Conservation (phyloP, 2,797 vertebrate species). For the Euthynnus affinis region DNA sequence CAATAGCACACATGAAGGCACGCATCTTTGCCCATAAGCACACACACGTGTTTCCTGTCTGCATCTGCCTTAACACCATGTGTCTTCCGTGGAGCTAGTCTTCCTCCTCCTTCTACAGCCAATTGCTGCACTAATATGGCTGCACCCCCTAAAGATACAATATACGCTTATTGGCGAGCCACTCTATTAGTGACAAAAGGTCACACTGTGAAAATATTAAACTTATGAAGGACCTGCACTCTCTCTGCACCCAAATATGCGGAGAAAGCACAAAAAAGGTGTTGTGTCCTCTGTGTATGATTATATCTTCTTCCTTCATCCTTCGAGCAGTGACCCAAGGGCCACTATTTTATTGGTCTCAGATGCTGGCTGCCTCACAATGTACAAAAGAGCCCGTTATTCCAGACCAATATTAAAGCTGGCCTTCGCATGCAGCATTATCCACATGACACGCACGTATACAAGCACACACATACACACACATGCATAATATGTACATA, state of each 20-base stretch:
- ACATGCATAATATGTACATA: slow-evolving; percentile 46
- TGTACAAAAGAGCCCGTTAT: slow-evolving; percentile 91
- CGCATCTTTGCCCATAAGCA: slow-evolving; percentile 62
- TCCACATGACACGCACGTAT: slow-evolving; percentile 65
- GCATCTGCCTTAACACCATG: slow-evolving; percentile 74
- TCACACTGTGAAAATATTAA: slow-evolving; percentile 90
- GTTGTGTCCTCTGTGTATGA: slow-evolving; percentile 89
- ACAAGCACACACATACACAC: slow-evolving; percentile 48
- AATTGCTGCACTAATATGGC: slow-evolving; percentile 78
- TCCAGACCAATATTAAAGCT: slow-evolving; percentile 87
- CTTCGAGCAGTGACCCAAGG: slow-evolving; percentile 87
- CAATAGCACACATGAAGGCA: slow-evolving; percentile 56
- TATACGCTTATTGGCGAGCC: slow-evolving; percentile 88
- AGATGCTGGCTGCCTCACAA: slow-evolving; percentile 88
- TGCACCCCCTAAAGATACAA: slow-evolving; percentile 90
- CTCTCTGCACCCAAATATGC: slow-evolving; percentile 86
- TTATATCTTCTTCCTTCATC: slow-evolving; percentile 90
- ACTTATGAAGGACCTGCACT: slow-evolving; percentile 86
- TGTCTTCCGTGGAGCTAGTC: slow-evolving; percentile 72
- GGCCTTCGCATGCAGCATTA: slow-evolving; percentile 81
- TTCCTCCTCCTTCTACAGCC: slow-evolving; percentile 73
- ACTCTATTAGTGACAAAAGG: slow-evolving; percentile 92
- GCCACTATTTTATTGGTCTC: slow-evolving; percentile 90
- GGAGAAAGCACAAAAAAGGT: slow-evolving; percentile 89
- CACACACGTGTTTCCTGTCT: slow-evolving; percentile 77